Evolutionary conservation across 92 coral and sea anemone species (phyloP).

Genomic region (Epizoanthus stellaris): DNA sequence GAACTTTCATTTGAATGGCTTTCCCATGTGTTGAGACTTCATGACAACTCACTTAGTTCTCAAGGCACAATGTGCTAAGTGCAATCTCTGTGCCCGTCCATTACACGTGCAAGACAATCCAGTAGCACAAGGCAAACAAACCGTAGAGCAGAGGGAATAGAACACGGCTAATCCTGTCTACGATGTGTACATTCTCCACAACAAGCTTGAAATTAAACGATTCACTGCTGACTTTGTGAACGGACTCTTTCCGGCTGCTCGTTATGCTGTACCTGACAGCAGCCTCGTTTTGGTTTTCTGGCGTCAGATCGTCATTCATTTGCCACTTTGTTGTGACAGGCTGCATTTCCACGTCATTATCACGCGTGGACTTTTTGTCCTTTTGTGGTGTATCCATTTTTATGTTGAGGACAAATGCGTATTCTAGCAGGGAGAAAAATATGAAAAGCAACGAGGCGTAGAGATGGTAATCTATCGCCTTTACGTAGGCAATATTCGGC

Average conservation of each 20-base stretch:
- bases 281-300: neutral
- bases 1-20: too few species aligned
- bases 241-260: too few species aligned
- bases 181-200: constrained; percentile 22
- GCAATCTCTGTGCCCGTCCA: neutral
- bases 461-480: constrained; percentile 32
- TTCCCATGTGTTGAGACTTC: too few species aligned
- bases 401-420: constrained; percentile 34
- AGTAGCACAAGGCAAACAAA: constrained; percentile 6
- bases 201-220: neutral
- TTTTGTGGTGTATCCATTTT: neutral
- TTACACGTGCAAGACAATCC: neutral
- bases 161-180: constrained; percentile 11
- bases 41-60: too few species aligned
- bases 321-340: neutral
- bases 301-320: neutral
- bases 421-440: constrained; percentile 29
- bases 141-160: constrained; percentile 15
- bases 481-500: constrained; percentile 35
- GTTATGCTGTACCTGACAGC: neutral
- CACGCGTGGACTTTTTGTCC: neutral
- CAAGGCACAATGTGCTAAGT: too few species aligned
- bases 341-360: constrained; percentile 5
- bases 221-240: neutral
- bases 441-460: constrained; percentile 34